Evolutionary conservation across 2,113 vertebrate genomes (phyloP), one percentile per base, ranked within the genome.

Genomic region (Trematocara zebra): DNA sequence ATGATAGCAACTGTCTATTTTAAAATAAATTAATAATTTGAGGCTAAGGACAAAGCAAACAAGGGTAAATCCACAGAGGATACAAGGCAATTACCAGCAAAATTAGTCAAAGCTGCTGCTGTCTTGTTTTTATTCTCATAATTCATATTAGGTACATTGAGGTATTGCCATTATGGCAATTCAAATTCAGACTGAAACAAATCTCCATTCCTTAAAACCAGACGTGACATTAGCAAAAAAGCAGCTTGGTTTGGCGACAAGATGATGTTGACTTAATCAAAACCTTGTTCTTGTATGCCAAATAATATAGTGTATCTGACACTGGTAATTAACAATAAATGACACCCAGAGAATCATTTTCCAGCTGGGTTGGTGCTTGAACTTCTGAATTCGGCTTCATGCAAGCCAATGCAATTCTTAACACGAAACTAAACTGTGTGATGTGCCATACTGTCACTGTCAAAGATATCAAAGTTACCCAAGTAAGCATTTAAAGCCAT

Each of bases 1-100:
- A 14, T 67, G 72, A 90, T 69, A 79, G 80, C 44, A 74, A 81
- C 81, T 15, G 78, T 76, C 18, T 69, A 90, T 92, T 91, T 90
- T 54, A 80, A 20, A 49, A 61, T 26, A 72, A 31, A 72, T 37
- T 23, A 7, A 35, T 79, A 52, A 59, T 85, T 18, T 69, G 33
- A 26, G 37, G 51, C 82, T 23, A 15, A 57, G 35, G 76, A 54
- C 23, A 35, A 40, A 31, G 14, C 67, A 54, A 35, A 37, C 49
- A 26, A 79, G 23, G 33, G 17, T 47, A 14, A 31, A n/a, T 26
- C 74, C 44, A 44, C 61, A 31, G 31, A 67, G 72, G 49, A 52
- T 35, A 57, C 18, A 2, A 82, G 61, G 31, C 69, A 74, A 74
- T 47, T 74, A 74, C 5, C 8, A 18, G 14, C 14, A 59, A 57